phyloP scores from a whole-genome alignment of 2,113 vertebrate species.

The Motacilla alba region DNA sequence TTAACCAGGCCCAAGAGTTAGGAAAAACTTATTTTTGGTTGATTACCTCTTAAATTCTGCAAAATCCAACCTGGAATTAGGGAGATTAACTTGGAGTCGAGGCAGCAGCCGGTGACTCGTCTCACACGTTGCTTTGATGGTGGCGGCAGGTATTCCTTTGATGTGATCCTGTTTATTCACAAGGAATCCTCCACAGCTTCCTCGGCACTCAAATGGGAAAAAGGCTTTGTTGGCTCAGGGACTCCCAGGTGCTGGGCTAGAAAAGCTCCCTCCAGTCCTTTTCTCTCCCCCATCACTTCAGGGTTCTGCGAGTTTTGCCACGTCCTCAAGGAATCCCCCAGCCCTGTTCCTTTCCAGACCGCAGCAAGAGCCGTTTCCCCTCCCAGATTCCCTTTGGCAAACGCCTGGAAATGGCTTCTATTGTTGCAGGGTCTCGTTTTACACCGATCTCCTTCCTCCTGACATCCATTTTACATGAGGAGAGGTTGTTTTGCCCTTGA shows the following conservation, averaged over 20 bases:
- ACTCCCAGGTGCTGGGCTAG: neutral
- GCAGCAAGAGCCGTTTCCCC: neutral
- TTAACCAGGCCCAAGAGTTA: neutral
- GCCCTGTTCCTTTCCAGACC: rapidly evolving
- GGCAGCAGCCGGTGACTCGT: neutral
- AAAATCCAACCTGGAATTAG: neutral
- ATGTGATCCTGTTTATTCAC: neutral
- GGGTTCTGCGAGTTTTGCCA: neutral
- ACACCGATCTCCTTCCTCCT: neutral
- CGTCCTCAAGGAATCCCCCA: neutral
- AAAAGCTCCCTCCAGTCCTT: neutral
- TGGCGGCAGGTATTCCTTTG: slow-evolving; percentile 28
- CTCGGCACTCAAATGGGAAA: neutral
- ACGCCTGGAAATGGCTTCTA: neutral
- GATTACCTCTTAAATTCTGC: neutral
- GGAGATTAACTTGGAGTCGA: neutral
- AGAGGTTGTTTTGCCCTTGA: neutral
- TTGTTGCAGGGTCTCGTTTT: neutral
- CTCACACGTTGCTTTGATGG: slow-evolving; percentile 4
- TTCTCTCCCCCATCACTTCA: neutral
- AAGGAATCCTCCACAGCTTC: neutral
- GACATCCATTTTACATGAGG: neutral
- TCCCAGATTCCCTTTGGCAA: neutral
- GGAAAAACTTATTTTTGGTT: neutral
- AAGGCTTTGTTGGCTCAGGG: neutral